A percentile compares a stretch with the other conserved stretches of the same genome.
Evolutionary conservation across 2,888 invertebrate species (phyloP).

Genomic region (Luperina testacea): DNA sequence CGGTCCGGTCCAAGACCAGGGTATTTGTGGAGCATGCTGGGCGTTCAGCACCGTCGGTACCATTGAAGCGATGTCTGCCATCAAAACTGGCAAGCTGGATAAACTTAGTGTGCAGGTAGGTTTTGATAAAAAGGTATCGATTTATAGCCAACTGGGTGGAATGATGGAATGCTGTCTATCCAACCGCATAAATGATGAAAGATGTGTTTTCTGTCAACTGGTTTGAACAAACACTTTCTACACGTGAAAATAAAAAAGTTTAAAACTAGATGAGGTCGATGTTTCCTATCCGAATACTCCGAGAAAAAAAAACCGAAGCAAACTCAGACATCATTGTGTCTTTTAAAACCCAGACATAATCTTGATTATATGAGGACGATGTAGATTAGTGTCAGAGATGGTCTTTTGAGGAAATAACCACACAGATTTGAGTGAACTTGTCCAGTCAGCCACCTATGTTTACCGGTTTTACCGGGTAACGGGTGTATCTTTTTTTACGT

Average conservation of each 20-base stretch:
- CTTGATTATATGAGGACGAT: too few relatives aligned
- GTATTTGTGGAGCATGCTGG: slow-evolving; percentile 96
- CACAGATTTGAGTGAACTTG: too few relatives aligned
- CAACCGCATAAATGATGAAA: not conserved
- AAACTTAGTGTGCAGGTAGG: slow-evolving; percentile 93
- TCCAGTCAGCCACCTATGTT: too few relatives aligned
- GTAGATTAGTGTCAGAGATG: too few relatives aligned
- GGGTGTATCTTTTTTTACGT: too few relatives aligned
- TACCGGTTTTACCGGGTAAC: too few relatives aligned
- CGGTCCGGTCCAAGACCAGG: slow-evolving; percentile 92
- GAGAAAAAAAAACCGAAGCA: not conserved
- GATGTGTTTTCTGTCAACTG: not conserved
- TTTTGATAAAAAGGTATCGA: not conserved
- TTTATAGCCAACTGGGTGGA: not conserved
- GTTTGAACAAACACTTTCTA: too few relatives aligned
- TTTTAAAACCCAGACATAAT: not conserved
- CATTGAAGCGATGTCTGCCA: slow-evolving; percentile 94
- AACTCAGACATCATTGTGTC: not conserved
- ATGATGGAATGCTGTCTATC: not conserved
- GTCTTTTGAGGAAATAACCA: too few relatives aligned
- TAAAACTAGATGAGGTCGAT: too few relatives aligned
- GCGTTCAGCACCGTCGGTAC: slow-evolving; percentile 94
- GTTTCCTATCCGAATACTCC: not conserved
- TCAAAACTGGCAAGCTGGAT: slow-evolving; percentile 90
- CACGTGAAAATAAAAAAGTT: too few relatives aligned